Conservation (phyloP, 2,888 invertebrate species). For the Miltochrista miniata region DNA sequence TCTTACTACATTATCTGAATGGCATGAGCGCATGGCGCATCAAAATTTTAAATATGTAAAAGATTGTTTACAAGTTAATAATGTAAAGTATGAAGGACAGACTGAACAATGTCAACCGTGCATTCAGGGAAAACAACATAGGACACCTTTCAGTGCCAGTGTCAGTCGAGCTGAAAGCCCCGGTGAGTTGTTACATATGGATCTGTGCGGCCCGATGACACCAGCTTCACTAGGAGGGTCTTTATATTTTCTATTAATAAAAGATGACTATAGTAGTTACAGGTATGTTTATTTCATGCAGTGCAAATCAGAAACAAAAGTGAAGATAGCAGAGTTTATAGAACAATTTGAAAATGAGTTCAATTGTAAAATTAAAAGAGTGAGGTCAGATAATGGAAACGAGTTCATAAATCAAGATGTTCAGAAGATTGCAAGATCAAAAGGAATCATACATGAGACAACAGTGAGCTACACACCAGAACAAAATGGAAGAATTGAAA, state of each 20-base stretch:
- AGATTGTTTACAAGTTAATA: not conserved
- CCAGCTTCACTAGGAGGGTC: conserved; percentile 7
- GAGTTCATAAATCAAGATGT: not conserved
- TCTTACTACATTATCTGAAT: not conserved
- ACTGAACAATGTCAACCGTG: conserved; percentile 12
- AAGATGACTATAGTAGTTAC: conserved; percentile 20
- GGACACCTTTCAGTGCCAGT: conserved; percentile 6
- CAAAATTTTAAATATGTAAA: not conserved
- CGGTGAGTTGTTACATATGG: not conserved
- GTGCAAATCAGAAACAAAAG: conserved; percentile 13
- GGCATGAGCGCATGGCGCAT: not conserved
- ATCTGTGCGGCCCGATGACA: not conserved
- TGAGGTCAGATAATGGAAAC: not conserved
- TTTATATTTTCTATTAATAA: conserved; percentile 17
- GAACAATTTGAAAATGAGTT: not conserved
- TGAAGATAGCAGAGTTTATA: conserved; percentile 15
- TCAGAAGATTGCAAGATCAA: not conserved
- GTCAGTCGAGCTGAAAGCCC: not conserved
- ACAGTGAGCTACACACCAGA: conserved; percentile 38
- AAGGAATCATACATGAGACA: not conserved
- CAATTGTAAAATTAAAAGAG: not conserved
- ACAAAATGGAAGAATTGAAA: conserved; percentile 41
- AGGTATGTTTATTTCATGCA: conserved; percentile 20
- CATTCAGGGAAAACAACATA: conserved; percentile 23
- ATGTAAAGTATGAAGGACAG: not conserved